Evolutionary conservation across 2,113 vertebrate species (phyloP).

Genomic region (Pelobates fuscus): DNA sequence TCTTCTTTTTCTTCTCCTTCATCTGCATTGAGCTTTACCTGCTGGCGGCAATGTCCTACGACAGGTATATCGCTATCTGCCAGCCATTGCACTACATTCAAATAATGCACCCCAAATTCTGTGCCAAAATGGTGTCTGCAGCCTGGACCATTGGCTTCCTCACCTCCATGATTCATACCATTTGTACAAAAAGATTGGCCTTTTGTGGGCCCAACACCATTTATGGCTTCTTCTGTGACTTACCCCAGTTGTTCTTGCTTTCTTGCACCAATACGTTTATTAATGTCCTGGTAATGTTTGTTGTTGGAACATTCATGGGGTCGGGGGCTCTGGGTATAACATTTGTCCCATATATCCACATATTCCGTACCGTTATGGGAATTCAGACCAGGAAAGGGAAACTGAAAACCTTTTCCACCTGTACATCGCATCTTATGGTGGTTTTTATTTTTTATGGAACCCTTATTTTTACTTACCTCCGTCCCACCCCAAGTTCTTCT

Average conservation of each 20-base stretch:
- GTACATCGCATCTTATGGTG: constrained; percentile 55
- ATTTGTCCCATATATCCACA: constrained; percentile 52
- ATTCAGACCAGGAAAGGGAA: constrained; percentile 47
- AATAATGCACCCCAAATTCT: constrained; percentile 46
- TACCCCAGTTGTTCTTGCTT: constrained; percentile 54
- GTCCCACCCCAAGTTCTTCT: constrained; percentile 39
- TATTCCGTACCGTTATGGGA: constrained; percentile 47
- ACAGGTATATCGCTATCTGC: constrained; percentile 58
- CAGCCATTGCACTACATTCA: constrained; percentile 52
- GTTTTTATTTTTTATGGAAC: constrained; percentile 56
- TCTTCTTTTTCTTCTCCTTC: constrained; percentile 61
- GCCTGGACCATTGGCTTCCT: constrained; percentile 59
- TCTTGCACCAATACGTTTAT: constrained; percentile 52
- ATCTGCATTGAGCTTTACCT: constrained; percentile 54
- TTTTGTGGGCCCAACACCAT: constrained; percentile 62
- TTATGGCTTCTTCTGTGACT: constrained; percentile 59
- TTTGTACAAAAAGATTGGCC: constrained; percentile 52
- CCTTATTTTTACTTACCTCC: constrained; percentile 53
- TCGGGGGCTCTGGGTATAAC: constrained; percentile 52
- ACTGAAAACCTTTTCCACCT: constrained; percentile 56
- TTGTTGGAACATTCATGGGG: constrained; percentile 45
- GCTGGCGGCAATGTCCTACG: constrained; percentile 59
- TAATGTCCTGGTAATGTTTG: constrained; percentile 53
- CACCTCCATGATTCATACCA: constrained; percentile 55
- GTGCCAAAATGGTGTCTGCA: constrained; percentile 42